Base-by-base conservation (phyloP, 2,797 vertebrate genomes). In the Thaleichthys pacificus region DNA sequence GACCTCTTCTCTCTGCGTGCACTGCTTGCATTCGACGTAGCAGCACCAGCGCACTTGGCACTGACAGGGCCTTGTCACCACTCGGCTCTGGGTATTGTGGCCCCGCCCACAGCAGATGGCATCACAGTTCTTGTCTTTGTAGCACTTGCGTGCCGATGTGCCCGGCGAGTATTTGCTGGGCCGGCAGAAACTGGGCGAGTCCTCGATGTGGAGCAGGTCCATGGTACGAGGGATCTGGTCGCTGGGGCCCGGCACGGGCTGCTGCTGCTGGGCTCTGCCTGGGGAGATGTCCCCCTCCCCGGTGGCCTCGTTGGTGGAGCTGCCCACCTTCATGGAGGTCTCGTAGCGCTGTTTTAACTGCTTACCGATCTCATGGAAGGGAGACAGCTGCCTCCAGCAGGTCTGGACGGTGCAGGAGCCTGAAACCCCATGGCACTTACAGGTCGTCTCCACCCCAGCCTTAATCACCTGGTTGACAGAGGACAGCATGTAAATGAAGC, bases 31-130 rank as follows among this genome's bases (percentile, higher is more conserved):
- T 87, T 99, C 97, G 62, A 99, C 98, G 0, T 99, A 99, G 92
- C 98, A 99, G 92, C 98, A 99, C 98, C 97, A 99, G 80, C 97
- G 96, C 78, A 99, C 98, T 87, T 99, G 98, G 89, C 98, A 99
- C 85, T 99, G 97, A 90, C 98, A 99, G 0, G 97, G 97, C 26
- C 96, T 91, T 0, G 97, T 99, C 86, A 99, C 96, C 87, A 97
- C 97, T 3, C 96, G 87, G 84, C 97, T 99, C 86, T 99, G 97
- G 0, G 97, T 99, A 87, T 99, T 99, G 86, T 99, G 97, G 73
- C 98, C 98, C 3, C 98, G 93, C 12, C 96, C 98, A 0, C 98
- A 99, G 93, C 98, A 99, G 86, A 99, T 98, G 76, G 96, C 97
- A 71, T 98, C 97, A 0, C 98, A 99, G 93, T 99, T 99, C 89